These are phyloP conservation scores for Discoglossus pictus DNA, from an alignment of 2,797 vertebrate species.

Conservation along the genomic window DNA sequence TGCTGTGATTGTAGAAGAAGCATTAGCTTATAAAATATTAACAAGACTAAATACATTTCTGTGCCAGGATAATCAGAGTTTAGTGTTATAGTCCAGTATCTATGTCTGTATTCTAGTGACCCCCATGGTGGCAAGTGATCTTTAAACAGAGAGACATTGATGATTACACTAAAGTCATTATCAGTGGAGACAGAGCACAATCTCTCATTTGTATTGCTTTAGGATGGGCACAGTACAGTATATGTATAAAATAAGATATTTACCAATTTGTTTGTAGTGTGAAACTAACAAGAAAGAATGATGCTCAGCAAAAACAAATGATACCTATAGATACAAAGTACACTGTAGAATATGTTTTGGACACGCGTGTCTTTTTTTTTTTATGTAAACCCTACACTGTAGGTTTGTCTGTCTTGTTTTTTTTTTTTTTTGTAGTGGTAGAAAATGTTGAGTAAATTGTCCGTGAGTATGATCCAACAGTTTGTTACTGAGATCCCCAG, in stretches of 20 bases:
- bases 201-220: slow-evolving; percentile 79
- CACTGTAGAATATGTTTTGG: slow-evolving; percentile 70
- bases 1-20: slow-evolving; percentile 11
- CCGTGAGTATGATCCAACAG: slow-evolving; percentile 71
- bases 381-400: slow-evolving; percentile 78
- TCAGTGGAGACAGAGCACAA: slow-evolving; percentile 71
- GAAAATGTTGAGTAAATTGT: slow-evolving; percentile 76
- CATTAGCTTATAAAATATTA: slow-evolving; percentile 18
- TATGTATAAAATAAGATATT: slow-evolving; percentile 63
- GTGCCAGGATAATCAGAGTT: slow-evolving; percentile 27
- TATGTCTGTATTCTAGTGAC: slow-evolving; percentile 56
- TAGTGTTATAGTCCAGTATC: slow-evolving; percentile 10
- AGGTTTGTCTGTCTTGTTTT: slow-evolving; percentile 65
- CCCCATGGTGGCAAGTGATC: slow-evolving; percentile 47
- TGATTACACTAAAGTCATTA: slow-evolving; percentile 67
- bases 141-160: slow-evolving; percentile 64
- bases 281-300: slow-evolving; percentile 67
- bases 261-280: slow-evolving; percentile 66
- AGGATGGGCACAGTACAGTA: slow-evolving; percentile 77
- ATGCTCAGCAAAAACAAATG: slow-evolving; percentile 76
- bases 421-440: slow-evolving; percentile 70
- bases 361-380: slow-evolving; percentile 70
- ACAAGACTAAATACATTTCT: slow-evolving; percentile 18
- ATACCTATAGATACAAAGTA: slow-evolving; percentile 76
- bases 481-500: slow-evolving; percentile 80